Evolutionary conservation across 1,140 invertebrate species (phyloP), one percentile per base, ranked within the genome.

Genomic region (Trigoniulus corallinus): DNA sequence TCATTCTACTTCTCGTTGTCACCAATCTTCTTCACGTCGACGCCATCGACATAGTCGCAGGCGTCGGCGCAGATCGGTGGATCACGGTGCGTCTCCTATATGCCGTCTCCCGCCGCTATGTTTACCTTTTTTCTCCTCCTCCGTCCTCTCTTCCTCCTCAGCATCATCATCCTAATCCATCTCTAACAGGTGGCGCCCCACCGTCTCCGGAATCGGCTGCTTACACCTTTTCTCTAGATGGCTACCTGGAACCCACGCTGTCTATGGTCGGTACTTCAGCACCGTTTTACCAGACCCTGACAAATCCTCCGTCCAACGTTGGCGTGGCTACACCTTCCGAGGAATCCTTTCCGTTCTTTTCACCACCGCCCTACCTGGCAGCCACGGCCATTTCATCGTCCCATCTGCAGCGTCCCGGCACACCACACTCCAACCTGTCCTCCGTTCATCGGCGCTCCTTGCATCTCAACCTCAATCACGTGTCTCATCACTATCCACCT

Each of bases 161-260:
- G 45, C 56, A 49, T 50, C 56, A n/a, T 37, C 41, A 22, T 15
- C 25, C 29, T 18, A 47, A 27, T 37, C 47, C 55, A 46, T 22
- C 53, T 46, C 52, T 56, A 52, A 54, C 42, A 55, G 54, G 59
- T 78, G 44, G 44, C 42, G 29, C 47, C 1, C 81, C 82, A 15
- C 15, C 29, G 0, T 85, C 86, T 0, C 85, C 85, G 0, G 85
- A 81, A 56, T 88, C 85, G 1, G 85, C 86, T 0, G 73, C 83
- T 1, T 77, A 84, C 70, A 85, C 85, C 1, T 76, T 80, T 13
- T 84, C 84, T 2, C 73, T 88, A 2, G 86, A 89, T 50, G 84
- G 80, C 2, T 92, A 88, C 61, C 70, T 89, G 41, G 87, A 91
- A 54, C 82, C 82, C 0, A 34, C 27, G 23, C 24, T 56, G 23